Evolutionary conservation across 2,888 invertebrate genomes (phyloP).

Genomic region (Troides helena): DNA sequence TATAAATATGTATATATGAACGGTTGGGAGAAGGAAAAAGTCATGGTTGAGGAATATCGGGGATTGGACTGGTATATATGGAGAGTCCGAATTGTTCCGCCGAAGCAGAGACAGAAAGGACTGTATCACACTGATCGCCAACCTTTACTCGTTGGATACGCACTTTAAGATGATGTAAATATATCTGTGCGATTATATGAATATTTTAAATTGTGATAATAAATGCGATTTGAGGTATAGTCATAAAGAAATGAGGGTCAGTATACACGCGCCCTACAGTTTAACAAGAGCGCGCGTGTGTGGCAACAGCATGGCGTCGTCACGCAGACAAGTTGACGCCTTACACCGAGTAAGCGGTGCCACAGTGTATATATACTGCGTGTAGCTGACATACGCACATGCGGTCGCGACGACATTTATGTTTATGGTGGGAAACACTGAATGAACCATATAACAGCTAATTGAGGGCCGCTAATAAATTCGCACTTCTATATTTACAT

Average conservation of each 20-base stretch:
- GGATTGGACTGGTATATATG: too few relatives aligned
- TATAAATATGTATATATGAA: too few relatives aligned
- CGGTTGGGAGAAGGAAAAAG: too few relatives aligned
- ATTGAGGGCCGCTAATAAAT: background rate
- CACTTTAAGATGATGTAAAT: background rate
- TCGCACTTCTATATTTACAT: background rate
- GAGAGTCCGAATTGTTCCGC: too few relatives aligned
- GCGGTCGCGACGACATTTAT: conserved; percentile 19
- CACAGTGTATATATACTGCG: conserved; percentile 42
- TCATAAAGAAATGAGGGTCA: background rate
- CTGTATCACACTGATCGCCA: too few relatives aligned
- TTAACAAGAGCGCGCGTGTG: conserved; percentile 20
- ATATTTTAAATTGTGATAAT: background rate
- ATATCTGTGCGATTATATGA: background rate
- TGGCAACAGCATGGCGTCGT: conserved; percentile 22
- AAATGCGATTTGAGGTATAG: background rate
- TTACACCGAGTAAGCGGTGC: conserved; percentile 43
- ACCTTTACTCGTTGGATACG: too few relatives aligned
- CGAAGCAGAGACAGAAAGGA: too few relatives aligned
- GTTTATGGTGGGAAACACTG: conserved; percentile 26
- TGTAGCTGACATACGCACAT: conserved; percentile 20
- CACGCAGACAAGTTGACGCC: conserved; percentile 58
- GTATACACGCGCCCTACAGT: conserved; percentile 18
- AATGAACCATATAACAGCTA: conserved; percentile 22
- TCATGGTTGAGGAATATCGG: too few relatives aligned